Percentiles rank a stretch among this genome's conserved stretches.
These are phyloP conservation scores for Stegodyphus mimosarum DNA, from an alignment of 1,140 invertebrate genomes.

Conservation along the genomic window DNA sequence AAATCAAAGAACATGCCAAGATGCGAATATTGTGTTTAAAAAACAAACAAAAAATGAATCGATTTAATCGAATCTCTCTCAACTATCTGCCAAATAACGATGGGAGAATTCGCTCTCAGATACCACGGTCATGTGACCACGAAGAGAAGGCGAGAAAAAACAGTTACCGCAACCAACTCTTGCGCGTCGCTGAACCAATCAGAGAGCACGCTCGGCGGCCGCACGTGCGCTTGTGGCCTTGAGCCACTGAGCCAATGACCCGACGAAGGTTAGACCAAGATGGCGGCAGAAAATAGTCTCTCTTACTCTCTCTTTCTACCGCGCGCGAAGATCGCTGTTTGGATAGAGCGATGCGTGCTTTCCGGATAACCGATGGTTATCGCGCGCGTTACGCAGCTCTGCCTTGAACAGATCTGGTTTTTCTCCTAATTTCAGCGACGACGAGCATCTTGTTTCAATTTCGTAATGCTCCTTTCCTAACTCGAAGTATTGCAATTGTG, in stretches of 20 bases:
- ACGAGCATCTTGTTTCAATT: too few species aligned
- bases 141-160: conserved; percentile 5
- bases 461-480: too few species aligned
- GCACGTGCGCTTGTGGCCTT: conserved; percentile 55
- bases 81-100: background rate
- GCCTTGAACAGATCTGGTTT: too few species aligned
- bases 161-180: conserved; percentile 19
- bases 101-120: background rate
- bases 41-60: too few species aligned
- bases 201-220: conserved; percentile 1
- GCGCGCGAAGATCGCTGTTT: background rate
- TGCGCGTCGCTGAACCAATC: conserved; percentile 32
- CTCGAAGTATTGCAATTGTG: too few species aligned
- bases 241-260: conserved; percentile 59
- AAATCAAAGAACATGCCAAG: too few species aligned
- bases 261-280: conserved; percentile 54
- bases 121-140: background rate
- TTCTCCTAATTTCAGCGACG: too few species aligned
- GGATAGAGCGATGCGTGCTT: background rate
- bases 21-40: too few species aligned
- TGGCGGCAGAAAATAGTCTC: conserved; percentile 21
- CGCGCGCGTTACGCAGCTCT: too few species aligned
- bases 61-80: background rate
- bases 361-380: background rate
- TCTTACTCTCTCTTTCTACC: background rate